A percentile compares a stretch with the other conserved stretches of the same genome.
Conservation (phyloP, 2,113 vertebrate species). For the Morone chrysops region DNA sequence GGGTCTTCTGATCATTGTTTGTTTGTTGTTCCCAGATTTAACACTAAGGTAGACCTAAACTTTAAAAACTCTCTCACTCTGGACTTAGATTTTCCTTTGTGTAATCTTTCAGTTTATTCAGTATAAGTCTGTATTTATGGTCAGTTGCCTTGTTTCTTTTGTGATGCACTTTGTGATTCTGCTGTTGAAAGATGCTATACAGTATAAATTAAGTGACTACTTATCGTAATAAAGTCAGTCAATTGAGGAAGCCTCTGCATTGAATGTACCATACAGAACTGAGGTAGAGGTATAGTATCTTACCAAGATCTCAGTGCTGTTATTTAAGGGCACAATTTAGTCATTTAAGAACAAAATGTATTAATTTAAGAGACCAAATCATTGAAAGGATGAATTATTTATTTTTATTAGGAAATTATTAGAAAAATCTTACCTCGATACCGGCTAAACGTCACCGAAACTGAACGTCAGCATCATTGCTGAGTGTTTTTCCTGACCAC, state of each 20-base stretch:
- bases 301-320: not conserved
- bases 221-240: not conserved
- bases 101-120: too few species aligned
- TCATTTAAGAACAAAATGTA: not conserved
- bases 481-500: constrained; percentile 26
- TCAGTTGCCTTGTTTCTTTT: too few species aligned
- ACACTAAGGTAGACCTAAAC: too few species aligned
- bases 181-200: too few species aligned
- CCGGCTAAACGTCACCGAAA: not conserved
- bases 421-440: not conserved
- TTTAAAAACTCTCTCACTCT: too few species aligned
- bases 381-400: not conserved
- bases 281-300: not conserved
- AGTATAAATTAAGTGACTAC: too few species aligned
- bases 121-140: too few species aligned
- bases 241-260: not conserved
- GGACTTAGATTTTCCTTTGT: too few species aligned
- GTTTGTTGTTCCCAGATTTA: not conserved
- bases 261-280: not conserved
- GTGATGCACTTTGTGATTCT: not conserved
- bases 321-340: not conserved
- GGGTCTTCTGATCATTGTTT: not conserved
- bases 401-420: not conserved
- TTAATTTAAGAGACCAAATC: not conserved
- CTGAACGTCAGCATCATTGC: constrained; percentile 28